Base-by-base conservation (phyloP, 1,140 invertebrate species). In the Patella vulgata region DNA sequence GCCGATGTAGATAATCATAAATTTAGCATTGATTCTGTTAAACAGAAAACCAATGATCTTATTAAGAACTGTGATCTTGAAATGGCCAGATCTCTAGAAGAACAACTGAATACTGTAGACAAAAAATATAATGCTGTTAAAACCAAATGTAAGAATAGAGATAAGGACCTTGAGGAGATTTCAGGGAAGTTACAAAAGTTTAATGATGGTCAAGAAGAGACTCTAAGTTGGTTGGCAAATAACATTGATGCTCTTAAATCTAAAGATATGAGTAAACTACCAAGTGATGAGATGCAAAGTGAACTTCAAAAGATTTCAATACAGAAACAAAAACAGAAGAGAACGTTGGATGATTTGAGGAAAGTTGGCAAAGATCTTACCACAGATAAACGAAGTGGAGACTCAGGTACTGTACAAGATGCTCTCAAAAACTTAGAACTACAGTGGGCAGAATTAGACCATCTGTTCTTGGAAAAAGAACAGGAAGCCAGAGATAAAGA, bases 41-140 rank as follows among this genome's bases (percentile, higher is more conserved):
- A 91, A 44, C 80, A 89, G 39, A 89, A 89, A 8, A 93, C 93
- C 0, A 88, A 90, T 62, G 91, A 96, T 76, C 86, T 96, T 3
- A 88, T 96, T 5, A 84, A 89, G 3, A 92, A 90, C 59, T 91
- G 93, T 74, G 95, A 96, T 85, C 89, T 91, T 0, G 87, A 93
- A 47, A 89, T 95, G 47, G 93, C 93, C 8, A 95, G 94, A 85
- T 92, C 93, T 71, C 91, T 96, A 42, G 93, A 97, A 81, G 88
- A 89, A 28, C 93, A 95, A 73, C 84, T 96, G 19, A 90, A 91
- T 59, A 93, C 96, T 78, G 90, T 96, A 17, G 91, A 92, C 43
- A 79, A 82, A 21, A 88, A 92, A 79, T 96, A 93, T 78, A 92
- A 94, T 69, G 95, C 94, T 75, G 85, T 96, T 0, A 86, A 91